Conservation (phyloP, 2,888 invertebrate genomes). For the Taenaris catops region DNA sequence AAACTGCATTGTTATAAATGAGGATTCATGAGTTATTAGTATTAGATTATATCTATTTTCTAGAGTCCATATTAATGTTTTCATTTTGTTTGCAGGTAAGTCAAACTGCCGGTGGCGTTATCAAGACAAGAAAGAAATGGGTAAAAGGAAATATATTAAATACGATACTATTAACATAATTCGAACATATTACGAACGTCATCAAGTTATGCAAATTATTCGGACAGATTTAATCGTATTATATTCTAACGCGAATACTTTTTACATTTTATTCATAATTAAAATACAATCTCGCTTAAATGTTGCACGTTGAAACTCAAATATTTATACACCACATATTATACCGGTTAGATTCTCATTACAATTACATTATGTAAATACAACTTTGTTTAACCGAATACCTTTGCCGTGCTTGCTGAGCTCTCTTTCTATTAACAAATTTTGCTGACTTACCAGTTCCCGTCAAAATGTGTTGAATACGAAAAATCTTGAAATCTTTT, state of each 20-base stretch:
- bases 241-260: conserved; percentile 7
- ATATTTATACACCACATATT: conserved; percentile 19
- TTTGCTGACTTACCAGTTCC: conserved; percentile 20
- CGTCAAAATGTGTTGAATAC: conserved; percentile 24
- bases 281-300: conserved; percentile 17
- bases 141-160: too few species aligned
- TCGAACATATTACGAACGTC: too few species aligned
- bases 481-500: conserved; percentile 23
- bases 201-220: conserved; percentile 6
- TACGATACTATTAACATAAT: too few species aligned
- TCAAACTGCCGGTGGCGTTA: too few species aligned
- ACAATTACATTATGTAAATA: conserved; percentile 26
- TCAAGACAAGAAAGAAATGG: too few species aligned
- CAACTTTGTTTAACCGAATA: conserved; percentile 24
- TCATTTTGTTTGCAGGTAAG: too few species aligned
- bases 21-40: too few species aligned
- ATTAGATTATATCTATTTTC: too few species aligned
- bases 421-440: conserved; percentile 22
- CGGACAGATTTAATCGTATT: conserved; percentile 11
- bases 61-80: too few species aligned
- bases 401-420: conserved; percentile 20
- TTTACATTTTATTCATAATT: conserved; percentile 18
- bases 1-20: too few species aligned
- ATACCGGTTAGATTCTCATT: conserved; percentile 19
- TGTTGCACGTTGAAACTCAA: conserved; percentile 13